Conservation (phyloP, 2,113 vertebrate genomes). For the Triplophysa dalaica region DNA sequence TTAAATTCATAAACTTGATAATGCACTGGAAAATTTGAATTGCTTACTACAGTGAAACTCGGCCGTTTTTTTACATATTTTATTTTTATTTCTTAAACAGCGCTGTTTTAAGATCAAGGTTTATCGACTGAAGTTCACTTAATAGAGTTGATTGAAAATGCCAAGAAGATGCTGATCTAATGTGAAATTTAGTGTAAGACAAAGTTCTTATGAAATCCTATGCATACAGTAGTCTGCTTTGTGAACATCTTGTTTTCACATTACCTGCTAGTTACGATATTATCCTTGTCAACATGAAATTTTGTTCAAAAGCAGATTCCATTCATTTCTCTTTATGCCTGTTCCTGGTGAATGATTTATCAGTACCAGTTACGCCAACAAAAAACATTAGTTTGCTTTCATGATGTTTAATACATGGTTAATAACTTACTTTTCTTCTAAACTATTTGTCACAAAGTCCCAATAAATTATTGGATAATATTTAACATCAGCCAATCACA, state of each 20-base stretch:
- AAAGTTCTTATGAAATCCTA: constrained; percentile 7
- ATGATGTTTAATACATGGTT: no score
- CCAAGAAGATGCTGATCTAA: constrained; percentile 49
- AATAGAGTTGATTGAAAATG: constrained; percentile 53
- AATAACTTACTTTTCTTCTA: no score
- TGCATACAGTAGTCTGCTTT: neutral
- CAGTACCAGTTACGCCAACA: no score
- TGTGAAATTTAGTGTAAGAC: constrained; percentile 44
- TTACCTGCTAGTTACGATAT: no score
- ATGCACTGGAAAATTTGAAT: constrained; percentile 68
- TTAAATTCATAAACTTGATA: constrained; percentile 78
- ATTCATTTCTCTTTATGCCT: no score
- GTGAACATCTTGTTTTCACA: constrained; percentile 30
- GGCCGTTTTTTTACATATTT: constrained; percentile 41
- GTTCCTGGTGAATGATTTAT: no score
- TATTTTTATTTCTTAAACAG: constrained; percentile 40
- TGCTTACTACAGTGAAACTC: constrained; percentile 55
- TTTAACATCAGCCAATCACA: no score
- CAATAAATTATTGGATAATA: no score
- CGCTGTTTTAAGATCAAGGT: constrained; percentile 53
- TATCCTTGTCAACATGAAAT: no score
- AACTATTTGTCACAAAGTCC: no score
- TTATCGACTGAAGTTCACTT: constrained; percentile 54
- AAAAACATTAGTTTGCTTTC: no score
- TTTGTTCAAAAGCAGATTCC: no score